Base-by-base conservation (phyloP, 1,140 invertebrate species). In the Goniozus legneri region DNA sequence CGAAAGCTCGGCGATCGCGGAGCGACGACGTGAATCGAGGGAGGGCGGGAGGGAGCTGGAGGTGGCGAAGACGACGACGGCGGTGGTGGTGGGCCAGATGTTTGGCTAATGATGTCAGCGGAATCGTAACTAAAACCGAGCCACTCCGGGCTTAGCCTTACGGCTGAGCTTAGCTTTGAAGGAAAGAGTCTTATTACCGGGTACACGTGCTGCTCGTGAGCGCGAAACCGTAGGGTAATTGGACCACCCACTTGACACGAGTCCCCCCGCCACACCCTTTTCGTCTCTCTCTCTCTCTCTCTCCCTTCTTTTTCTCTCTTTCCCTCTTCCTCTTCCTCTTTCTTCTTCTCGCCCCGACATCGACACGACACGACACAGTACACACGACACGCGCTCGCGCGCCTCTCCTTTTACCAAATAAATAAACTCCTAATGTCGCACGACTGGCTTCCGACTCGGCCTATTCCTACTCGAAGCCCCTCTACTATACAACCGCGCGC, bases 71-170 rank as follows among this genome's bases (percentile, higher is more conserved):
- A 52, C 24, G 48, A 41, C 50, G 60, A 44, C 44, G 49, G 42
- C 52, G 56, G 50, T 60, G 58, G 56, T 65, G 69, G 62, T 67
- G 62, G 62, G 57, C 69, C 71, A 74, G 71, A 74, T 74, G 71
- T 74, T 71, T 68, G 70, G 69, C 68, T 74, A 74, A 74, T 71
- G 71, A 74, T 72, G 71, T 71, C 69, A 72, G 68, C 69, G 64
- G 59, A 71, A 71, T 71, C 69, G 71, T 71, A 71, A 71, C 69
- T 65, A 71, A 71, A 69, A 63, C 64, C 66, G 54, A 65, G 54
- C 52, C 54, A 52, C 52, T 49, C 54, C 47, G 50, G 41, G 51
- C 47, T 48, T 48, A 45, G 44, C 58, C 56, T 62, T 54, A 65
- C 57, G 55, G 56, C 62, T 53, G 59, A 60, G 60, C 47, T 33